phyloP scores from a whole-genome alignment of 2,797 vertebrate species.

The Lagocephalus sceleratus region DNA sequence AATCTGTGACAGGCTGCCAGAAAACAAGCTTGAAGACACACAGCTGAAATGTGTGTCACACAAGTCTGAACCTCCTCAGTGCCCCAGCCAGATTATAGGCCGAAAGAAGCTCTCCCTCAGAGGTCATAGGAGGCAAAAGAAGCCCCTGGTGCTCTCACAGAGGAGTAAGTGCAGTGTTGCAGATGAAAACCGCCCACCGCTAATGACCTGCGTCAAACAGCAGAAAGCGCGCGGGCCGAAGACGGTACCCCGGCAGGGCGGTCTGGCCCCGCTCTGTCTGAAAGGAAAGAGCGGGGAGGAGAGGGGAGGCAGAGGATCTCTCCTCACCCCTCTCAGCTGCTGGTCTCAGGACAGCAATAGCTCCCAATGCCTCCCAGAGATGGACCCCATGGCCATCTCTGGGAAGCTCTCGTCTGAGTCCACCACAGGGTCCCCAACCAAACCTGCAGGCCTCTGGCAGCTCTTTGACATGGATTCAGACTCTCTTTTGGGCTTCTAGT shows the following conservation, averaged over 20 bases:
- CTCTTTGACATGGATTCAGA: conserved; percentile 68
- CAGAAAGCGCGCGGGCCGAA: conserved; percentile 19
- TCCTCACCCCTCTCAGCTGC: conserved; percentile 56
- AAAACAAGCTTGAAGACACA: conserved; percentile 21
- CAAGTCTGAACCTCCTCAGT: conserved; percentile 9
- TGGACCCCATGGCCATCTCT: conserved; percentile 58
- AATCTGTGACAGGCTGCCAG: conserved; percentile 27
- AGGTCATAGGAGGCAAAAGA: conserved; percentile 48
- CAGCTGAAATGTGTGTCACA: not conserved
- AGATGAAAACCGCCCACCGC: conserved; percentile 46
- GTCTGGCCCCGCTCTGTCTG: conserved; percentile 1
- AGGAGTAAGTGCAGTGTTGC: conserved; percentile 25
- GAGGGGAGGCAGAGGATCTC: conserved; percentile 15
- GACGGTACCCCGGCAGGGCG: not conserved
- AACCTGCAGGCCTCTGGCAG: conserved; percentile 61
- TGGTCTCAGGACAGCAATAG: conserved; percentile 70
- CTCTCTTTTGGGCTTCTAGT: conserved; percentile 46
- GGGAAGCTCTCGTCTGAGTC: conserved; percentile 44
- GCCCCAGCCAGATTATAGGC: not conserved
- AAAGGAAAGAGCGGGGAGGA: not conserved
- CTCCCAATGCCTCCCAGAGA: conserved; percentile 30
- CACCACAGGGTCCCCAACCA: conserved; percentile 18
- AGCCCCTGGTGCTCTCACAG: conserved; percentile 48
- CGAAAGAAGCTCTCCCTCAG: conserved; percentile 37
- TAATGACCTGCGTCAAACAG: conserved; percentile 21